Conservation (phyloP, 1,140 invertebrate genomes). For the Zaprionus lachaisei region DNA sequence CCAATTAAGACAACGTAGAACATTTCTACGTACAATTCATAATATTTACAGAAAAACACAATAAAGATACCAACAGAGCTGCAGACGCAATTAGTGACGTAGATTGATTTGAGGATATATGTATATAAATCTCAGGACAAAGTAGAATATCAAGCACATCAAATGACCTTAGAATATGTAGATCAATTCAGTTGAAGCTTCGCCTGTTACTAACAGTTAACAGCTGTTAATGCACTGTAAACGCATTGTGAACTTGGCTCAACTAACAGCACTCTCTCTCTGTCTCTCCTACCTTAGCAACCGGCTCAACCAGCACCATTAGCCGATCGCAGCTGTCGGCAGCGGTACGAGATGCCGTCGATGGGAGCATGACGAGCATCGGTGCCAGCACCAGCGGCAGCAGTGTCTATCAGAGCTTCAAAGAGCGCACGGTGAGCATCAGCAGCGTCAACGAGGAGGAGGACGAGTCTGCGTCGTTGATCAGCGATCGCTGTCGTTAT, state of each 20-base stretch:
- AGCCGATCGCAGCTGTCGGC: conserved; percentile 13
- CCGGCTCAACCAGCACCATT: conserved; percentile 33
- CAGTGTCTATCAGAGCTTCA: conserved; percentile 64
- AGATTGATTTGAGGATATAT: no score
- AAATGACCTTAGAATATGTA: background rate
- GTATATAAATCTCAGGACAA: background rate
- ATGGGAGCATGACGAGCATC: conserved; percentile 29
- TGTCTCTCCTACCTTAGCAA: background rate
- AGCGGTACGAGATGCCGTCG: conserved; percentile 46
- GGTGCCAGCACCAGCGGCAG: conserved; percentile 24
- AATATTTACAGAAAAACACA: no score
- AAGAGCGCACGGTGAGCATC: conserved; percentile 78
- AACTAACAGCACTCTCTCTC: background rate
- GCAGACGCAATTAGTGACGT: no score
- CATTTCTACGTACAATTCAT: no score
- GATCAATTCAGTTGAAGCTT: background rate
- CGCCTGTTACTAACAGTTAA: conserved; percentile 5
- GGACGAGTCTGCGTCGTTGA: conserved; percentile 69
- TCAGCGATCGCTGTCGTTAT: conserved; percentile 78
- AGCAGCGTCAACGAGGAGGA: conserved; percentile 80
- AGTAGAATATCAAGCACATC: background rate
- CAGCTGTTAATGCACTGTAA: conserved; percentile 9
- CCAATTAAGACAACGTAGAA: no score
- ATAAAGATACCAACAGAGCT: no score
- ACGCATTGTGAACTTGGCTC: background rate